A percentile compares a stretch with the other conserved stretches of the same genome.
Conservation (phyloP, 2,113 vertebrate genomes). For the Pampusana beccarii region DNA sequence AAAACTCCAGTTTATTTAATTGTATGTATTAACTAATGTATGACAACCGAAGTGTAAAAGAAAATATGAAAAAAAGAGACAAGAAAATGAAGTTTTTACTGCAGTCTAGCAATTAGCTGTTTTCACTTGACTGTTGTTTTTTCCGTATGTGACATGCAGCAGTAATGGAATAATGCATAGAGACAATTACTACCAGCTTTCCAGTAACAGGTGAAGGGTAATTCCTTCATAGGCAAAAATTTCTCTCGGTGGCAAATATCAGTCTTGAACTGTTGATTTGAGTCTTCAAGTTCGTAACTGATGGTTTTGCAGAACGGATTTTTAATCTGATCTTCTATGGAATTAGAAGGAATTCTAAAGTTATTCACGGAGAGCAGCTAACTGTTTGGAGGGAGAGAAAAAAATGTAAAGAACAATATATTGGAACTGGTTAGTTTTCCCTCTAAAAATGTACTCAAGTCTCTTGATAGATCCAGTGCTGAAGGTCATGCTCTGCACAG, state of each 20-base stretch:
- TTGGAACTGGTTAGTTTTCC: not conserved
- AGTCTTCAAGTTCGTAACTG: not conserved
- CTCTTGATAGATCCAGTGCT: not conserved
- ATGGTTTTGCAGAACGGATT: not conserved
- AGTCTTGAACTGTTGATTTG: not conserved
- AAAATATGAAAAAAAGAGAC: not conserved
- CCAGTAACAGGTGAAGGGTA: not conserved
- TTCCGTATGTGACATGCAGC: not conserved
- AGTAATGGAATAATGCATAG: not conserved
- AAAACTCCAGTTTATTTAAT: not conserved
- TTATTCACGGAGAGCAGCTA: not conserved
- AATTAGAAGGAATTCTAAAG: not conserved
- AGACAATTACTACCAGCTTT: not conserved
- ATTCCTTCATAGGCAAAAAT: not conserved
- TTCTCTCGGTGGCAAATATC: not conserved
- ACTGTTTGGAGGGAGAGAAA: fast-evolving
- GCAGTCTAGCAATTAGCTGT: fast-evolving
- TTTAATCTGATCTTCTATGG: not conserved
- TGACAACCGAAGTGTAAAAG: not conserved
- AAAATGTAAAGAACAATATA: too few species aligned
- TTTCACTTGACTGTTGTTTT: not conserved
- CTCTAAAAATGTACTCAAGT: not conserved
- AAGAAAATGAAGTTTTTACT: not conserved
- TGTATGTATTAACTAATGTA: not conserved
- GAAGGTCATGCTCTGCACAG: not conserved